Evolutionary conservation across 2,888 invertebrate species (phyloP), one percentile per base, ranked within the genome.

Genomic region (Hemithea aestivaria): DNA sequence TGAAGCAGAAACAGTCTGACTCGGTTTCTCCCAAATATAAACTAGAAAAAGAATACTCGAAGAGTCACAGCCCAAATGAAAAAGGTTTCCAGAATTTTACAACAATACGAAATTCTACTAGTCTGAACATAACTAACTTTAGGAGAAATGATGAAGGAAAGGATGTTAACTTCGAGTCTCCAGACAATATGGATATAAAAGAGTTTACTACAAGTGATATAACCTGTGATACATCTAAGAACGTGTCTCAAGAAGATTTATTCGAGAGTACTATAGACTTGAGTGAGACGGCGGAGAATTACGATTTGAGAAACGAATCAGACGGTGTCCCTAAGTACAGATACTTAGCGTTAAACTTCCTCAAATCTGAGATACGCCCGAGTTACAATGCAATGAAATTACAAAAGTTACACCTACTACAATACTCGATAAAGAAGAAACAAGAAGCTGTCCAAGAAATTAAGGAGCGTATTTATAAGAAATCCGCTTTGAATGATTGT

Each of bases 321-420:
- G 73, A 75, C 7, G 70, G 78, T 0, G 72, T 75, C 7, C 82
- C 84, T 0, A 87, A 87, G 44, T 83, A 73, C 43, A 62, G 87
- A 37, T 84, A 84, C 49, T 62, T 88, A 46, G 78, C 85, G 5
- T 60, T 90, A 7, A 88, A 77, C 48, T 89, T 91, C 51, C 65
- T 88, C 1, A 87, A 87, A 48, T 85, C 85, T 1, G 93, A 94
- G 62, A 89, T 94, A 30, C 89, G 91, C 44, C 89, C 88, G 1
- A 94, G 94, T 65, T 95, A 95, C 58, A 91, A 90, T 26, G 88
- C 94, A 4, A 89, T 89, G 1, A 92, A 92, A 49, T 71, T 96
- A n/a, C 89, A 91, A 36, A 90, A 89, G 56, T 61, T 94, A 20
- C 93, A 93, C 65, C 85, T 90, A 24, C 71, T 92, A 8, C 94